Evolutionary conservation across 1,140 invertebrate genomes (phyloP), one percentile per base, ranked within the genome.

Genomic region (Hyphantria cunea): DNA sequence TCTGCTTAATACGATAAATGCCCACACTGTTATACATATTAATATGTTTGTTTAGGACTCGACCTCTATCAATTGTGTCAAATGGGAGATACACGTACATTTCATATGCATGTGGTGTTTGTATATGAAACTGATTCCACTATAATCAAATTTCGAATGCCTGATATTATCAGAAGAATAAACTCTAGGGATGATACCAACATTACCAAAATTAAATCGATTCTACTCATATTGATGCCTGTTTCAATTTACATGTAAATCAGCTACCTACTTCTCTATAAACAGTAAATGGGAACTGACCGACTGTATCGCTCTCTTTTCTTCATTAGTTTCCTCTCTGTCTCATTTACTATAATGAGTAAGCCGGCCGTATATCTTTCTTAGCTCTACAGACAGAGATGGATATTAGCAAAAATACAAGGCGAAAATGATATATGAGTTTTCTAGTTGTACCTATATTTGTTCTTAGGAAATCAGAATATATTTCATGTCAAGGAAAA

Each of bases 201-300:
- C 6, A 44, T n/a, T 44, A 41, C 13, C 37, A 14, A 13, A 63
- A 58, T 58, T 51, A 51, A 58, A 64, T 52, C 58, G 59, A 55
- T 33, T 66, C 64, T 33, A 62, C 67, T 70, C 70, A 75, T 75
- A 72, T 75, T 70, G 69, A 67, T 67, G 69, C 39, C 52, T 62
- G 62, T 64, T 61, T 69, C 67, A 72, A 75, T 75, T 75, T 75
- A 51, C 60, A 72, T 72, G 62, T 68, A 72, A 75, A 75, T 72
- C 66, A 64, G 65, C 25, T 42, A 59, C 42, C 53, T 11, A 25
- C 31, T 44, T 45, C 11, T 37, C 34, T 10, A 7, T 11, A 37
- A 37, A 37, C 34, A 8, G 2, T 8, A n/a, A n/a, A n/a, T 11
- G 34, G 0, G 8, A 11, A 37, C 8, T 11, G 34, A 8, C 8